Evolutionary conservation across 2,113 vertebrate genomes (phyloP).

Genomic region (Ictidomys tridecemlineatus): DNA sequence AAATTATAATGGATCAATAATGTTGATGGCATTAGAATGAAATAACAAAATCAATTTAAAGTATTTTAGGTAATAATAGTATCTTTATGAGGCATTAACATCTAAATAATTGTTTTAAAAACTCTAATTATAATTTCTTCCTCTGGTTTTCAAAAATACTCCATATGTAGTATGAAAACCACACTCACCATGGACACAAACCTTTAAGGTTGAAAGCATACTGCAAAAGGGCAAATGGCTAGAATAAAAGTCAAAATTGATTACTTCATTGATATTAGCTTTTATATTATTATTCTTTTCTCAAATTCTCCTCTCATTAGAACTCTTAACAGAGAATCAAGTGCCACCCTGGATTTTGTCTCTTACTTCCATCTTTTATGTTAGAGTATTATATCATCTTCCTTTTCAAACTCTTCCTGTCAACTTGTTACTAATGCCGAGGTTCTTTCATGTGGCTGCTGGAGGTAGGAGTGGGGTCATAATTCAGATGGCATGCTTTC

Average conservation of each 20-base stretch:
- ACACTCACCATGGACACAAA: background rate
- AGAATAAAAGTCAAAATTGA: slow-evolving; percentile 30
- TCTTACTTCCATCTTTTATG: slow-evolving; percentile 78
- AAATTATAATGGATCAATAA: background rate
- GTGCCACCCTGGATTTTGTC: slow-evolving; percentile 71
- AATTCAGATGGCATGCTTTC: slow-evolving; percentile 80
- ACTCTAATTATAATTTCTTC: background rate
- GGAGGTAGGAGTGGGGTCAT: background rate
- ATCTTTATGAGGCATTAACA: background rate
- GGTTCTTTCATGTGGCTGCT: slow-evolving; percentile 79
- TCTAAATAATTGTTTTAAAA: background rate
- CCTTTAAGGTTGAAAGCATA: background rate
- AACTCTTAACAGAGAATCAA: slow-evolving; percentile 78
- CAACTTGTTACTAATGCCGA: slow-evolving; percentile 80
- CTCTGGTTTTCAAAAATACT: background rate
- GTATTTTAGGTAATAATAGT: background rate
- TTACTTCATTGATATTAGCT: slow-evolving; percentile 65
- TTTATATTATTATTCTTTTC: slow-evolving; percentile 73
- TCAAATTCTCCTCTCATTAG: slow-evolving; percentile 21
- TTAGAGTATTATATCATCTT: slow-evolving; percentile 80
- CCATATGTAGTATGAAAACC: background rate
- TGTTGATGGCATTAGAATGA: background rate
- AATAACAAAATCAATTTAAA: slow-evolving; percentile 44
- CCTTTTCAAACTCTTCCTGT: slow-evolving; percentile 84
- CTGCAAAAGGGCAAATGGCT: background rate